Base-by-base conservation (phyloP, 2,797 vertebrate species). In the Tokudaia tokunoshimensis region DNA sequence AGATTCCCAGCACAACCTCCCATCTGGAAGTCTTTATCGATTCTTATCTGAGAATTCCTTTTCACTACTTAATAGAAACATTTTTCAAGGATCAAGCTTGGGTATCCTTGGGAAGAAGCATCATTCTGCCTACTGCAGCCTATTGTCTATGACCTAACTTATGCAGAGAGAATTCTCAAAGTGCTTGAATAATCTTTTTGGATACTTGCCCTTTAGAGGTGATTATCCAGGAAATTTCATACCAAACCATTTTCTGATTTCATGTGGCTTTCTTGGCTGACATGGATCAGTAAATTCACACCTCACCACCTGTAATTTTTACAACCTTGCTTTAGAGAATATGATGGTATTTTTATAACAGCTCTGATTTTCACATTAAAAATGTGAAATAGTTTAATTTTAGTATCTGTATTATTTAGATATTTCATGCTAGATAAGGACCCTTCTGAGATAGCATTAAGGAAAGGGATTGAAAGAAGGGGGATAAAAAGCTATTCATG, bases 231-330 rank as follows among this genome's bases (percentile, higher is more conserved):
- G 34, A 57, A 93, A 93, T 90, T n/a, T 59, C 6, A 80, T 94
- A 26, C 44, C 67, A 93, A 83, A 1, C 6, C 44, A 9, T 76
- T 83, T 85, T 89, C 37, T 84, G 34, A 83, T 92, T 95, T 92
- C 29, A 37, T 37, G 61, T 29, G 26, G 79, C 31, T 92, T 91
- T 61, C 9, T 10, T 52, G 52, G 37, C 34, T 20, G 6, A 72
- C 17, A 61, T 61, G 13, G 24, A 29, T 6, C 20, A 22, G 52
- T 44, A 57, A 1, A 70, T 13, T 63, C 29, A 83, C 0, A 91
- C 24, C 8, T 85, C 57, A 83, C 1, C 19, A 37, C 47, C 17
- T 90, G 41, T 80, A 61, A 92, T 76, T 94, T 87, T 59, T 65
- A 31, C n/a, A 31, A 13, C 0, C 11, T 90, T 22, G 20, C 37